Percentiles rank a stretch among this genome's conserved stretches.
Evolutionary conservation across 1,140 invertebrate species (phyloP).

Genomic region (Bilobella aurantiaca): DNA sequence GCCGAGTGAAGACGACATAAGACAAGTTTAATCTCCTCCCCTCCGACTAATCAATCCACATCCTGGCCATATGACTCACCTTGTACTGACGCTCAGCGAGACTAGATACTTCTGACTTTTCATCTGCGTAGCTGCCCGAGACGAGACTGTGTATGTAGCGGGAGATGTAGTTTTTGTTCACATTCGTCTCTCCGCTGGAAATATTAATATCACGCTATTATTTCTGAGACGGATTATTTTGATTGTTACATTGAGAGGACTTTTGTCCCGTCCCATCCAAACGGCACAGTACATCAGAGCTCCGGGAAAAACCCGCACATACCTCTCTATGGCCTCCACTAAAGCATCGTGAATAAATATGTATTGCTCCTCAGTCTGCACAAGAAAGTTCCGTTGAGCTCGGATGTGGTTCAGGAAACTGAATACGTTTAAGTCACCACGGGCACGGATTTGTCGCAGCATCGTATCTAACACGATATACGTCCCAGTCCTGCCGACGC

Average conservation of each 20-base stretch:
- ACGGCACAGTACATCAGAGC: too few species aligned
- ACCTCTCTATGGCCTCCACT: conserved; percentile 72
- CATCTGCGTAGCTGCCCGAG: conserved; percentile 41
- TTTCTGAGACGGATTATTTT: too few species aligned
- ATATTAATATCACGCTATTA: too few species aligned
- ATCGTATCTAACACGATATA: conserved; percentile 93
- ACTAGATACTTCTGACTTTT: neutral
- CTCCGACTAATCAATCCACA: too few species aligned
- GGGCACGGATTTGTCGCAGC: conserved; percentile 78
- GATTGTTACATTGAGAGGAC: too few species aligned
- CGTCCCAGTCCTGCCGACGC: conserved; percentile 90
- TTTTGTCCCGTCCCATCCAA: too few species aligned
- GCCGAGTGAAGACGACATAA: too few species aligned
- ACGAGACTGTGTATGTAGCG: conserved; percentile 53
- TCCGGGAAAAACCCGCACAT: too few species aligned
- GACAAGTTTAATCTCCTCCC: too few species aligned
- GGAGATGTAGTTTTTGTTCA: conserved; percentile 53
- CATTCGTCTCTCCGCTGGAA: conserved; percentile 70
- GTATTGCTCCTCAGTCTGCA: conserved; percentile 88
- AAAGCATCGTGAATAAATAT: conserved; percentile 93
- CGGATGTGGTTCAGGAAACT: conserved; percentile 88
- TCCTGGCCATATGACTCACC: too few species aligned
- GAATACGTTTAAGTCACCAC: conserved; percentile 78
- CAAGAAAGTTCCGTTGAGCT: conserved; percentile 66
- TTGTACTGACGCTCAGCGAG: conserved; percentile 52